A percentile compares a stretch with the other conserved stretches of the same genome.
Evolutionary conservation across 2,113 vertebrate genomes (phyloP).

Genomic region (Pelobates fuscus): DNA sequence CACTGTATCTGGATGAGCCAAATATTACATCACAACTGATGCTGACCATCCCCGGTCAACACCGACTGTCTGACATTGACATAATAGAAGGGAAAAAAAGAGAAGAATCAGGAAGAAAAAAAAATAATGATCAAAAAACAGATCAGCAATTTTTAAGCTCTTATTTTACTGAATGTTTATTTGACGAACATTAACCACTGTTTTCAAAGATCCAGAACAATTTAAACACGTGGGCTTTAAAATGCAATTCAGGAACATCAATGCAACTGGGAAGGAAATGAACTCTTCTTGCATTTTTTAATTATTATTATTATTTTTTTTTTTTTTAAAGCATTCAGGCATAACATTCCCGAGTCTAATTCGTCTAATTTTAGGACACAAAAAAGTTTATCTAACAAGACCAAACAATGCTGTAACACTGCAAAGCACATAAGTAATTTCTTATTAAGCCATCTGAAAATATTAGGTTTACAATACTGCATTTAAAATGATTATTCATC

Average conservation of each 20-base stretch:
- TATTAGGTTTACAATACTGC: slow-evolving; percentile 6
- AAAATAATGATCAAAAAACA: too few relatives aligned
- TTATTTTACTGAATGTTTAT: too few relatives aligned
- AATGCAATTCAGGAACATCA: background rate
- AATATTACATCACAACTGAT: too few relatives aligned
- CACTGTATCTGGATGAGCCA: too few relatives aligned
- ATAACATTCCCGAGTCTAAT: slow-evolving; percentile 25
- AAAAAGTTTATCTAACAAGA: slow-evolving; percentile 31
- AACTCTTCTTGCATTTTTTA: slow-evolving; percentile 7
- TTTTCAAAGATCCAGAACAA: too few relatives aligned
- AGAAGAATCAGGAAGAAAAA: too few relatives aligned
- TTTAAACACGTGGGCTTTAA: background rate
- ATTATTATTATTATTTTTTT: background rate
- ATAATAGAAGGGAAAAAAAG: too few relatives aligned
- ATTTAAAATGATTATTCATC: background rate
- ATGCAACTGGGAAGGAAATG: slow-evolving; percentile 1
- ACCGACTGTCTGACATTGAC: too few relatives aligned
- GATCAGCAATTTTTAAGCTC: too few relatives aligned
- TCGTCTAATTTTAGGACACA: slow-evolving; percentile 25
- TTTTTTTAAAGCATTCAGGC: too few relatives aligned
- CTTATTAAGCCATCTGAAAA: background rate
- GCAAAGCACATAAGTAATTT: slow-evolving; percentile 28
- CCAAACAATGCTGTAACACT: slow-evolving; percentile 39
- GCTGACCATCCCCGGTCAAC: too few relatives aligned
- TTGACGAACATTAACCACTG: too few relatives aligned